Percentiles rank a stretch among this genome's conserved stretches.
Conservation (phyloP, 2,113 vertebrate genomes). For the Trichechus manatus region DNA sequence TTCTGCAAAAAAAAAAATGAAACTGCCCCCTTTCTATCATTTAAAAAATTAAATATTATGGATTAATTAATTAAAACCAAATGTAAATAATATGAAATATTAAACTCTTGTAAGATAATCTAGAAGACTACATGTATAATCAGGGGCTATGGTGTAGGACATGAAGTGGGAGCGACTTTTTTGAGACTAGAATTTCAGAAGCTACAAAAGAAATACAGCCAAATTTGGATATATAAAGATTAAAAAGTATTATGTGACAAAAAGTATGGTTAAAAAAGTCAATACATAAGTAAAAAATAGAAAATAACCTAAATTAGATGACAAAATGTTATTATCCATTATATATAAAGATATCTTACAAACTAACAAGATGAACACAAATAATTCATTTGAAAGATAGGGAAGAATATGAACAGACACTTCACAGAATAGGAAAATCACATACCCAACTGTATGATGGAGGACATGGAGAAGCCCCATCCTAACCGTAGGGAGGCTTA, state of each 20-base stretch:
- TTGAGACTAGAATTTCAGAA: neutral
- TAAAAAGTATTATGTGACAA: neutral
- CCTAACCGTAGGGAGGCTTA: neutral
- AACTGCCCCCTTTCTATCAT: neutral
- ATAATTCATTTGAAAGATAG: neutral
- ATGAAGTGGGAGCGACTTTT: neutral
- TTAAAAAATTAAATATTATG: neutral
- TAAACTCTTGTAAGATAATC: neutral
- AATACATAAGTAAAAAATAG: neutral
- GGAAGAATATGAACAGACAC: neutral
- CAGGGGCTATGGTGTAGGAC: neutral
- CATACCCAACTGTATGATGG: neutral
- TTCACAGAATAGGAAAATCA: neutral
- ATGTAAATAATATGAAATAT: neutral
- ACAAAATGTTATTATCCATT: neutral
- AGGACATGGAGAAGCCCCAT: no score
- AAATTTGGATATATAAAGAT: neutral
- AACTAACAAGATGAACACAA: neutral
- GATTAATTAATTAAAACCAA: neutral
- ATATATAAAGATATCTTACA: neutral
- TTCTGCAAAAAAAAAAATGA: neutral
- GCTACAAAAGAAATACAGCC: neutral
- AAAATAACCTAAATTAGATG: neutral
- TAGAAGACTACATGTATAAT: neutral
- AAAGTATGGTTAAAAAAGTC: neutral